Evolutionary conservation across 2,888 invertebrate species (phyloP), one percentile per base, ranked within the genome.

Genomic region (Thymelicus sylvestris): DNA sequence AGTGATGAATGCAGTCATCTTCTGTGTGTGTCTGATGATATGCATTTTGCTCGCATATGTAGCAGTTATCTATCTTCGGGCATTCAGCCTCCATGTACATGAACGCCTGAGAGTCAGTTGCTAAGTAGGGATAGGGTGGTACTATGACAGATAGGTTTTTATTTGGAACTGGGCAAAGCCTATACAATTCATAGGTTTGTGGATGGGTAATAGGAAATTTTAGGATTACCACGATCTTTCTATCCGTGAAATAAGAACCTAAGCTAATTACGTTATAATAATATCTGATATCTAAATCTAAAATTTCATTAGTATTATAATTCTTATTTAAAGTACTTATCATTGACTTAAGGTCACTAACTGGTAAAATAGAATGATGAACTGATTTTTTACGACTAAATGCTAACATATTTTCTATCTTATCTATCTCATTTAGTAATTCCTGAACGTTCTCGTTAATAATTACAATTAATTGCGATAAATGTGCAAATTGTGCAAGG

Each of bases 261-360:
- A 52, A 52, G 7, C 52, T 52, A 2, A 52, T 52, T 19, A 52
- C 19, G 7, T 52, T 19, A 7, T 52, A 52, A 52, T 52, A 52
- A 19, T 52, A 52, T 52, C 52, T 15, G 7, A 52, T 52, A 52
- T 52, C 52, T 52, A 52, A 52, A 19, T 19, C 19, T 19, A 52
- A 52, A 52, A 52, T 52, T 52, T 52, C 52, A 15, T 52, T 52
- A 19, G 6, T 52, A 7, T 52, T 8, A 19, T 52, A 52, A 52
- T 52, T 52, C 2, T 52, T 52, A 52, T 19, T 52, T 52, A 52
- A 52, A 7, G 52, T 52, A 19, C 19, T 15, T 19, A 52, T 7
- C 52, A 52, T 52, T 6, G 52, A 52, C 52, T 52, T 52, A 52
- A 52, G 52, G 7, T 52, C 52, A 52, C 52, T 52, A 7, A 52